These are phyloP conservation scores for Pardosa pseudoannulata DNA, from an alignment of 2,888 invertebrate species.

Conservation along the genomic window DNA sequence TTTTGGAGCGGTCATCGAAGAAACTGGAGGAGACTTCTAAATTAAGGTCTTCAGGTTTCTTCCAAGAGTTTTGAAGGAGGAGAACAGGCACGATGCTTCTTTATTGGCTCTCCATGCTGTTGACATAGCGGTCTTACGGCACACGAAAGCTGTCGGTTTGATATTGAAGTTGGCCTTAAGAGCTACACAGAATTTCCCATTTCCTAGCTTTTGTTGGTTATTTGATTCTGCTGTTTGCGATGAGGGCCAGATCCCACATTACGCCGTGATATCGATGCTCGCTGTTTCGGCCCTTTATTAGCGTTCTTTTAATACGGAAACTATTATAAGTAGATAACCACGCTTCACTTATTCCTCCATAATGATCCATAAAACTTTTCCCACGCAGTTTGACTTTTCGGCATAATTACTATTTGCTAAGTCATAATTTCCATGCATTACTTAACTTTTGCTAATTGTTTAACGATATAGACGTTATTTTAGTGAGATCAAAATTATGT, in stretches of 20 bases:
- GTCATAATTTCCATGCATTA: too few relatives aligned
- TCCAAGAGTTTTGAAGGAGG: slow-evolving; percentile 51
- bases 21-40: slow-evolving; percentile 62
- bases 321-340: too few relatives aligned
- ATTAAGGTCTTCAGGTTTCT: slow-evolving; percentile 60
- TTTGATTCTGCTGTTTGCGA: slow-evolving; percentile 64
- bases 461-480: too few relatives aligned
- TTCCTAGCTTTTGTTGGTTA: slow-evolving; percentile 63
- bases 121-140: slow-evolving; percentile 69
- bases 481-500: too few relatives aligned
- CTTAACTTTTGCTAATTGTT: too few relatives aligned
- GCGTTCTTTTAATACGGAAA: too few relatives aligned
- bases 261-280: slow-evolving; percentile 16
- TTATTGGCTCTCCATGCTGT: slow-evolving; percentile 67
- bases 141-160: slow-evolving; percentile 66
- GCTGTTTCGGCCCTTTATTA: neutral
- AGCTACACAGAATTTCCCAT: slow-evolving; percentile 65
- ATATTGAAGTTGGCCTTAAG: slow-evolving; percentile 71
- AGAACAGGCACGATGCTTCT: slow-evolving; percentile 66
- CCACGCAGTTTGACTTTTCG: too few relatives aligned
- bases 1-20: slow-evolving; percentile 35
- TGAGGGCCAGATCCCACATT: slow-evolving; percentile 63
- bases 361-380: too few relatives aligned
- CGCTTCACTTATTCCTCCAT: too few relatives aligned
- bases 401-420: too few relatives aligned